Conservation (phyloP, 2,797 vertebrate species). For the Xenentodon cancila region DNA sequence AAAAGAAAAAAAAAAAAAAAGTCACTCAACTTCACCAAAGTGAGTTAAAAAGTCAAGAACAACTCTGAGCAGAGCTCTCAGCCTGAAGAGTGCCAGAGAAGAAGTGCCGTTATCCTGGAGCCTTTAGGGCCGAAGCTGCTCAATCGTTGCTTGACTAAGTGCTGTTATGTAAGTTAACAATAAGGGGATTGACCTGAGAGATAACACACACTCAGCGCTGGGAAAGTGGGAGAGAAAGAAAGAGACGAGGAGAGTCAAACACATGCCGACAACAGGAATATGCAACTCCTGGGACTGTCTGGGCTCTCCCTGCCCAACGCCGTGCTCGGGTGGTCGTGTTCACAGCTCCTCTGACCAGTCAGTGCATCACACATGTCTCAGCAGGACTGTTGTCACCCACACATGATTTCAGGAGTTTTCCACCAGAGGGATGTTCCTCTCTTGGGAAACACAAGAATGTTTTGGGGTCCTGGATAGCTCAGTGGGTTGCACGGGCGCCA, state of each 20-base stretch:
- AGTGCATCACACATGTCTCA: neutral
- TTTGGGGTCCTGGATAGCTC: too few relatives aligned
- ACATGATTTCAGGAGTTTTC: slow-evolving; percentile 1
- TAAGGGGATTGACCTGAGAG: slow-evolving; percentile 60
- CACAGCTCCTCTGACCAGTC: slow-evolving; percentile 40
- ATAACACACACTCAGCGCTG: slow-evolving; percentile 39
- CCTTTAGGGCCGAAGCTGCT: slow-evolving; percentile 41
- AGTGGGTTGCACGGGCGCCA: too few relatives aligned
- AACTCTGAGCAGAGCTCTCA: slow-evolving; percentile 63
- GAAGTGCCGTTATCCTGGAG: slow-evolving; percentile 60
- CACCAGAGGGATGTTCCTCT: slow-evolving; percentile 25
- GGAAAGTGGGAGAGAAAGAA: slow-evolving; percentile 27
- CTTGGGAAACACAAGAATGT: slow-evolving; percentile 19
- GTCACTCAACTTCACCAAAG: slow-evolving; percentile 30
- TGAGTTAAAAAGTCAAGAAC: slow-evolving; percentile 67
- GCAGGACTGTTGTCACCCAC: slow-evolving; percentile 16
- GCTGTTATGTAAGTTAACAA: slow-evolving; percentile 71
- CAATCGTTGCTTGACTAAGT: slow-evolving; percentile 63
- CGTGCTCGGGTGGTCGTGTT: slow-evolving; percentile 31
- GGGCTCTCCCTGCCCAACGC: slow-evolving; percentile 13
- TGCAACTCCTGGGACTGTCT: slow-evolving; percentile 42
- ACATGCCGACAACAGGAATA: slow-evolving; percentile 26
- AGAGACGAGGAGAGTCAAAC: slow-evolving; percentile 35
- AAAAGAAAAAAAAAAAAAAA: slow-evolving; percentile 20
- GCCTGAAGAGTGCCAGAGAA: slow-evolving; percentile 51